Evolutionary conservation across 2,888 invertebrate genomes (phyloP).

Genomic region (Heliconius charithonia): DNA sequence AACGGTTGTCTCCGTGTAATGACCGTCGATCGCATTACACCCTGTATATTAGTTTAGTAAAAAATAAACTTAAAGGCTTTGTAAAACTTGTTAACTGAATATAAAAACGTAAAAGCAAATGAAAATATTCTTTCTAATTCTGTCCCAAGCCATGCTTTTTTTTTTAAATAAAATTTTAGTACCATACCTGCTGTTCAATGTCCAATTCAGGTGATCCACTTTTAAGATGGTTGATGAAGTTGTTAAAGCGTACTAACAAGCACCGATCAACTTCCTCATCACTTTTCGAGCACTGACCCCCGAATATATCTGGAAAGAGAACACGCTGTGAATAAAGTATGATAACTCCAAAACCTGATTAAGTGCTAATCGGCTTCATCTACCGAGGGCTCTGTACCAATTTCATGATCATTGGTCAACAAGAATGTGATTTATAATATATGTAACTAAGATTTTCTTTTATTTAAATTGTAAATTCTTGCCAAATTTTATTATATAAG

Average conservation of each 20-base stretch:
- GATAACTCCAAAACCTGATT: neutral
- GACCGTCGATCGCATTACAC: too few relatives aligned
- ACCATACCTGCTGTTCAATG: constrained; percentile 85
- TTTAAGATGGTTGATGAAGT: constrained; percentile 87
- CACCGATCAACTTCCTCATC: constrained; percentile 90
- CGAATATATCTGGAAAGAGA: constrained; percentile 85
- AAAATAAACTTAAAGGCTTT: too few relatives aligned
- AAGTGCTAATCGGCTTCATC: too few relatives aligned
- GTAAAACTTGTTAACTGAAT: neutral
- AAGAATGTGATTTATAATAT: too few relatives aligned
- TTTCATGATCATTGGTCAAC: too few relatives aligned
- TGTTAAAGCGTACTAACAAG: constrained; percentile 89
- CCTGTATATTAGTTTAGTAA: too few relatives aligned
- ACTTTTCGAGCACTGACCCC: constrained; percentile 88
- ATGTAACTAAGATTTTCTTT: too few relatives aligned
- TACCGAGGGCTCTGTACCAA: too few relatives aligned
- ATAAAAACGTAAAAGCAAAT: neutral
- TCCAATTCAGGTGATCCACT: constrained; percentile 90
- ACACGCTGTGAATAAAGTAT: neutral
- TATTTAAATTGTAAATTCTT: too few relatives aligned
- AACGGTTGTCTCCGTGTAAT: too few relatives aligned
- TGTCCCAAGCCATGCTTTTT: neutral
- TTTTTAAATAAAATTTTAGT: neutral
- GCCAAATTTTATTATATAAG: too few relatives aligned
- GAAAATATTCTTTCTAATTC: too few relatives aligned